Conservation (phyloP, 2,888 invertebrate species). For the Sinotaia quadrata region DNA sequence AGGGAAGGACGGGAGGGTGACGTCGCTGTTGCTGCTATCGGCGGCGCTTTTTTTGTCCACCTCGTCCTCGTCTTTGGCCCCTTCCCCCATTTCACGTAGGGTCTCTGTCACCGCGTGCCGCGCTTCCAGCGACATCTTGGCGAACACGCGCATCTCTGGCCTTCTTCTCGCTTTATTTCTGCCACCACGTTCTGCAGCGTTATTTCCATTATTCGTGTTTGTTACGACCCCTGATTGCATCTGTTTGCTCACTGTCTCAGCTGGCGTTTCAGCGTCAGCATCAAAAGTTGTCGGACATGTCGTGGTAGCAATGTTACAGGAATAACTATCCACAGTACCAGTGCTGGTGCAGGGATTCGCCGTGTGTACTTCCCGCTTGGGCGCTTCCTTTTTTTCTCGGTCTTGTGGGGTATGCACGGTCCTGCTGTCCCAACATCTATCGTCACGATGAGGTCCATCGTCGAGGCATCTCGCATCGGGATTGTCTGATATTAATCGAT, state of each 20-base stretch:
- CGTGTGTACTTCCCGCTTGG: not conserved
- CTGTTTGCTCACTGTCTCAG: not conserved
- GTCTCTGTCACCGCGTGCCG: conserved; percentile 59
- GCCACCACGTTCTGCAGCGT: not conserved
- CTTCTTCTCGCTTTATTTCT: not conserved
- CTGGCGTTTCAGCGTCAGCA: not conserved
- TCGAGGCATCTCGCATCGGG: no score
- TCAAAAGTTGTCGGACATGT: conserved; percentile 1
- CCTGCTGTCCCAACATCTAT: no score
- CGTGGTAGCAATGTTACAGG: conserved; percentile 2
- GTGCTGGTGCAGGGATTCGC: conserved; percentile 7
- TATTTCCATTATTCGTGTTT: no score
- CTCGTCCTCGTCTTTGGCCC: not conserved
- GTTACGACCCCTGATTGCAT: not conserved
- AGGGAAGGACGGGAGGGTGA: no score
- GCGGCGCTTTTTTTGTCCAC: not conserved
- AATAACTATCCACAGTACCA: not conserved
- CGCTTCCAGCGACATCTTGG: conserved; percentile 59
- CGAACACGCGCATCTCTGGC: conserved; percentile 41
- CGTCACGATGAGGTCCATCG: no score
- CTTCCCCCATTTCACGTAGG: conserved; percentile 48
- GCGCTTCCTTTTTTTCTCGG: not conserved
- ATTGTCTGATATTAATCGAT: no score
- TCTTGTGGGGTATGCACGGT: not conserved
- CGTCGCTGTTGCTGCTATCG: not conserved